Percentiles rank a stretch among this genome's conserved stretches.
Evolutionary conservation across 2,888 invertebrate genomes (phyloP).

Genomic region (Stenolophus ochropezus): DNA sequence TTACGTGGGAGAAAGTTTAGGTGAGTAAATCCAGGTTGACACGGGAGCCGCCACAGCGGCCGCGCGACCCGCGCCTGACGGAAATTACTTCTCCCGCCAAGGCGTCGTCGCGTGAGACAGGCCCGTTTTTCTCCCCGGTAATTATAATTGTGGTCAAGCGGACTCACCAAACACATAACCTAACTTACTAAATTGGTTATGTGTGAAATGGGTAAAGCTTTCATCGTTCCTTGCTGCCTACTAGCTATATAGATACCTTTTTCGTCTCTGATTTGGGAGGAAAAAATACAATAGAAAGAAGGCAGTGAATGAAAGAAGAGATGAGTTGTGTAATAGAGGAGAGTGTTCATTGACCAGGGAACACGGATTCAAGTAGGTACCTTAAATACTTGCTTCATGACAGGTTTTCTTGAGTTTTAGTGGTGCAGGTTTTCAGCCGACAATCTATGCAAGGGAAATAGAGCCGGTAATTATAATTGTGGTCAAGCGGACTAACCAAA

Average conservation of each 20-base stretch:
- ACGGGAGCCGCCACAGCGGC: conserved; percentile 9
- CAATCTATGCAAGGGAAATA: too few species aligned
- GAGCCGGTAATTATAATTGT: conserved; percentile 26
- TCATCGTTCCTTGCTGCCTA: too few species aligned
- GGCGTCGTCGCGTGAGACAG: conserved; percentile 18
- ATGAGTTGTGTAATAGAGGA: too few species aligned
- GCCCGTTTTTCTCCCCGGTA: conserved; percentile 20
- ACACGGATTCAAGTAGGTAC: too few species aligned
- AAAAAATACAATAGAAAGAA: too few species aligned
- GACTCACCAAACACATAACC: conserved; percentile 14
- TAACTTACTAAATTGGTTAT: conserved; percentile 10
- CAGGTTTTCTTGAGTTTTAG: too few species aligned
- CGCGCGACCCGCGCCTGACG: conserved; percentile 3
- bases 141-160: conserved; percentile 21
- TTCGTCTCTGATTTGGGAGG: too few species aligned
- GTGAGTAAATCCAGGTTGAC: conserved; percentile 47
- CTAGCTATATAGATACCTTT: too few species aligned
- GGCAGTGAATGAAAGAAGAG: too few species aligned
- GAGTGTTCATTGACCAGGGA: too few species aligned
- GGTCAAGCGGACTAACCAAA: conserved; percentile 3
- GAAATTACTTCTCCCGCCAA: conserved; percentile 48
- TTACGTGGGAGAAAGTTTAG: conserved; percentile 47
- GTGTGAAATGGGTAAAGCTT: background rate
- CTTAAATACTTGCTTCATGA: too few species aligned
- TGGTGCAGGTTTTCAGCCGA: too few species aligned